Conservation (phyloP, 2,113 vertebrate species). For the Gallinago media region DNA sequence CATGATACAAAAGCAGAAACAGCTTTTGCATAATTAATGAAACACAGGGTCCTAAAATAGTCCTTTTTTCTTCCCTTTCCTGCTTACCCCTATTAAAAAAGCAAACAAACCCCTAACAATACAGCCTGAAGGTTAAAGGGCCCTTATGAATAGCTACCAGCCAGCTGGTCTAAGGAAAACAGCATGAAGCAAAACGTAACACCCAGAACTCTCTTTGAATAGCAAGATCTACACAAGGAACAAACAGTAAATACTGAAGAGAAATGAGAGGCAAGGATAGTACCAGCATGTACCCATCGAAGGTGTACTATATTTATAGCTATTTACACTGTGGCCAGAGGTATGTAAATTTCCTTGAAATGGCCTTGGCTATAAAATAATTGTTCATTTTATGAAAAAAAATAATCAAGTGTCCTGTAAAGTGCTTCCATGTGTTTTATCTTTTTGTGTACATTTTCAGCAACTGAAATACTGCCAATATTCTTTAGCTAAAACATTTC, state of each 20-base stretch:
- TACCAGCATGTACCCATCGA: background rate
- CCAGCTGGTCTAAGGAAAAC: background rate
- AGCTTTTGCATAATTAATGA: conserved; percentile 48
- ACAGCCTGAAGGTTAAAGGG: conserved; percentile 5
- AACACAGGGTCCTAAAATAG: conserved; percentile 17
- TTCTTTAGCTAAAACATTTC: background rate
- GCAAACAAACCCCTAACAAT: conserved; percentile 22
- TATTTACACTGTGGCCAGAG: background rate
- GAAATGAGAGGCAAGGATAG: background rate
- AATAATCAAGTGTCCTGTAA: background rate
- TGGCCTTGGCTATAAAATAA: background rate
- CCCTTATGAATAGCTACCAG: background rate
- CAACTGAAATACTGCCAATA: background rate
- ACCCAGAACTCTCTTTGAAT: background rate
- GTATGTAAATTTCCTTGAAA: background rate
- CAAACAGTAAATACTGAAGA: background rate
- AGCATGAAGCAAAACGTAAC: background rate
- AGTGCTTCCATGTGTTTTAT: background rate
- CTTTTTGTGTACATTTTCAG: background rate
- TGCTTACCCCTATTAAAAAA: background rate
- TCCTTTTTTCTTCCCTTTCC: background rate
- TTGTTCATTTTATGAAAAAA: background rate
- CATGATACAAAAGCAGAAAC: background rate
- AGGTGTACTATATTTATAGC: background rate
- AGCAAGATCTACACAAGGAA: background rate